Base-by-base conservation (phyloP, 2,888 invertebrate species). In the Digitonthophagus gazella region DNA sequence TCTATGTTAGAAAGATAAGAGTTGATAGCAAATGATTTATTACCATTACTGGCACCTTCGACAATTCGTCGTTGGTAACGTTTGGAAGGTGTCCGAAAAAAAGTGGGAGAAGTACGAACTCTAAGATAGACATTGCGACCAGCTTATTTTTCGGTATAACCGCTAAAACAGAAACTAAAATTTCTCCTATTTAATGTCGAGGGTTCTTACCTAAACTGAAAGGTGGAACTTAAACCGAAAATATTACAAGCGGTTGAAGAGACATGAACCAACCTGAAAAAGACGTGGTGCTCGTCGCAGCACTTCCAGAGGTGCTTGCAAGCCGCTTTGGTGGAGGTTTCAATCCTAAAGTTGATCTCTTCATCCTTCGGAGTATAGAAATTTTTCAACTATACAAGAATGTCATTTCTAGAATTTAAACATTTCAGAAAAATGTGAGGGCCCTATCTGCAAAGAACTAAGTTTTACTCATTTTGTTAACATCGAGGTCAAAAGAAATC, bases 261-360 rank as follows among this genome's bases (percentile, higher is more conserved):
- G 44, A 91, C 90, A 81, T 93, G 93, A 80, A 95, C 93, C 77
- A 95, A 86, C 71, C 95, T 88, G 85, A 95, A 96, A 85, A 96
- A 95, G 54, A 95, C 93, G 84, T 97, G 97, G 82, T 97, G 97
- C 82, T 97, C 97, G 67, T 96, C 91, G 83, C 96, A 96, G 84
- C 97, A 97, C 76, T 94, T 92, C 96, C 97, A 97, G 75, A 98
- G 86, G 84, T 97, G 97, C 78, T 97, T 95, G 82, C 97, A 97
- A 14, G 96, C 96, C 18, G 93, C 88, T 77, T 95, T 92, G 69
- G 95, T 93, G 63, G 94, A 93, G 18, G 96, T 93, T 84, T 97
- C 96, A 84, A 97, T 97, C 3, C 96, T 96, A 83, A 96, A 97
- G n/a, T 96, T 96, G 80, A 94, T 93, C 75, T 96, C 95, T 78